Evolutionary conservation across 2,113 vertebrate genomes (phyloP), one percentile per base, ranked within the genome.

Genomic region (Centrocercus urophasianus): DNA sequence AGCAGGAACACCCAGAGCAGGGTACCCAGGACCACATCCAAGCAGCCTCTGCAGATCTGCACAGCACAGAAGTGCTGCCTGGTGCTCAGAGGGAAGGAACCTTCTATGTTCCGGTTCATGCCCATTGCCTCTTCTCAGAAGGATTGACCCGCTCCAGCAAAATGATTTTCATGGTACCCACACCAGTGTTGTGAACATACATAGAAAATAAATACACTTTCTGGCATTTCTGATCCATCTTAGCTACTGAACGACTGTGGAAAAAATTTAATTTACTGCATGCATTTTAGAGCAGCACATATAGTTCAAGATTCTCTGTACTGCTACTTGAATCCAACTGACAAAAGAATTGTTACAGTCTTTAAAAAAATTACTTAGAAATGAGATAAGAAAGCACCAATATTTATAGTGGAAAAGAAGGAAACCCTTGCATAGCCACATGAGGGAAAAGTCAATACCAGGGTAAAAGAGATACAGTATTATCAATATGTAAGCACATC

Each of bases 401-500:
- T 76, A 20, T 34, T 92, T 77, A n/a, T 27, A 90, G 18, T 52
- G 17, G 8, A 60, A 69, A 60, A 82, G 3, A 85, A 67, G 47
- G 10, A 74, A 34, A 7, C 18, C 19, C 13, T 57, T 66, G 8
- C 28, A 6, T 8, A 40, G 8, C 40, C 6, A 40, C 45, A 4
- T 47, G 80, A 83, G 4, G 6, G 7, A 43, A 42, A 86, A 86
- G 12, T 59, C 22, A 89, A 70, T 83, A 45, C 0, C 9, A 63
- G 12, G 12, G 14, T 90, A 76, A 54, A 78, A 54, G 13, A 73
- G 64, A 21, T 24, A 36, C 14, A 70, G 22, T 28, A 42, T 11
- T 34, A 73, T 30, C 5, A 47, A 63, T 30, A 54, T 34, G 47
- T 1, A 0, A 32, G 4, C 0, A 0, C 40, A 65, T 42, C 15